phyloP scores from a whole-genome alignment of 2,113 vertebrate genomes.

The Cisticola juncidis region DNA sequence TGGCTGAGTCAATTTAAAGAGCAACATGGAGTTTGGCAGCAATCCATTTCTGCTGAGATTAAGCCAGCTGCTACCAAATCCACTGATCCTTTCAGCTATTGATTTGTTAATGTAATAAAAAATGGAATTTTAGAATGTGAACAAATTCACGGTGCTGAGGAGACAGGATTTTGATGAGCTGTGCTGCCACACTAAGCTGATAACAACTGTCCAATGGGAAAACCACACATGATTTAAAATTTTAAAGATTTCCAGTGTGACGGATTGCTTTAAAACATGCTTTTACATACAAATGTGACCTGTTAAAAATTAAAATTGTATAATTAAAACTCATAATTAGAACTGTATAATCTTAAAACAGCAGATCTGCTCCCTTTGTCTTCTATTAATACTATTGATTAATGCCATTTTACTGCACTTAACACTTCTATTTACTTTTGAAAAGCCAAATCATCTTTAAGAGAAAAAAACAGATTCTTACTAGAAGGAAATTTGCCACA shows the following conservation, averaged over 20 bases:
- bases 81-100: conserved; percentile 52
- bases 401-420: not conserved
- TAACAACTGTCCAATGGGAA: not conserved
- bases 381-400: not conserved
- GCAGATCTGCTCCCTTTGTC: not conserved
- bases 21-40: conserved; percentile 12
- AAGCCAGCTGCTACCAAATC: conserved; percentile 1
- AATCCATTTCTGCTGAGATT: conserved; percentile 34
- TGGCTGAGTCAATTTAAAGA: conserved; percentile 48
- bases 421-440: not conserved
- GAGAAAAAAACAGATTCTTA: not conserved
- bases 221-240: not conserved
- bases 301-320: too few species aligned
- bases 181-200: not conserved
- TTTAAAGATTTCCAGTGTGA: not conserved
- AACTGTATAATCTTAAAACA: not conserved
- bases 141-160: conserved; percentile 37
- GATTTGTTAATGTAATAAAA: conserved; percentile 64
- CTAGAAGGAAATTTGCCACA: not conserved
- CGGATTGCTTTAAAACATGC: not conserved
- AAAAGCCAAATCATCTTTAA: not conserved
- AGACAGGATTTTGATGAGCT: conserved; percentile 16
- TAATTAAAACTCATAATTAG: not conserved
- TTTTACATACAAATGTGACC: not conserved
- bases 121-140: conserved; percentile 20